A percentile compares a stretch with the other conserved stretches of the same genome.
Conservation (phyloP, 2,888 invertebrate genomes). For the Alloplasta piceator region DNA sequence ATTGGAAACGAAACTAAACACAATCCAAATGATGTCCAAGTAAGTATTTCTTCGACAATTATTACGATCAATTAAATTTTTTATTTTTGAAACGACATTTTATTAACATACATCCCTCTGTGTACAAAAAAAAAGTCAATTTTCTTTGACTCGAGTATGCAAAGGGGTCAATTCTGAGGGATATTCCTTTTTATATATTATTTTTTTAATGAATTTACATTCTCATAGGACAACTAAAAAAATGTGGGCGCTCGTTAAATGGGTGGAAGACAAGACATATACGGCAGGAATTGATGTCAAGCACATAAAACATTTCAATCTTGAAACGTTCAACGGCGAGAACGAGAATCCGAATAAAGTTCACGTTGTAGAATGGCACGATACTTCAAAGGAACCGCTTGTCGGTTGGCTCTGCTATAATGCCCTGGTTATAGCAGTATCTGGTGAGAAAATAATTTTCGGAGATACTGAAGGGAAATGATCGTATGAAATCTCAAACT, state of each 20-base stretch:
- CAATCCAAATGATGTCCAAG: background rate
- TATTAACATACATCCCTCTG: background rate
- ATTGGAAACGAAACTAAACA: background rate
- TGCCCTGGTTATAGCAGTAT: conserved; percentile 9
- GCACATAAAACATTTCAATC: conserved; percentile 10
- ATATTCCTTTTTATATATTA: background rate
- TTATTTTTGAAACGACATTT: background rate
- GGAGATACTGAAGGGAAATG: background rate
- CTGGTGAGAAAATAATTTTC: background rate
- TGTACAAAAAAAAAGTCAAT: background rate
- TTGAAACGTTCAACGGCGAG: background rate
- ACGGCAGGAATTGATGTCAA: conserved; percentile 6
- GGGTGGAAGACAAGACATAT: conserved; percentile 17
- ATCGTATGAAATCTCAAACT: background rate
- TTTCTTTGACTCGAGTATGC: background rate
- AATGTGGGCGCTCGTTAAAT: conserved; percentile 30
- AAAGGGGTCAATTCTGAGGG: background rate
- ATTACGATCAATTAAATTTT: background rate
- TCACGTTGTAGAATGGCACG: conserved; percentile 13
- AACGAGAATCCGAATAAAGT: background rate
- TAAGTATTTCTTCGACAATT: background rate
- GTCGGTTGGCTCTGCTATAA: conserved; percentile 2
- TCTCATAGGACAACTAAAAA: background rate
- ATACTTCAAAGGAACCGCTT: conserved; percentile 4
- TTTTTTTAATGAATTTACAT: background rate